Conservation (phyloP, 2,888 invertebrate species). For the Parochlus steinenii region DNA sequence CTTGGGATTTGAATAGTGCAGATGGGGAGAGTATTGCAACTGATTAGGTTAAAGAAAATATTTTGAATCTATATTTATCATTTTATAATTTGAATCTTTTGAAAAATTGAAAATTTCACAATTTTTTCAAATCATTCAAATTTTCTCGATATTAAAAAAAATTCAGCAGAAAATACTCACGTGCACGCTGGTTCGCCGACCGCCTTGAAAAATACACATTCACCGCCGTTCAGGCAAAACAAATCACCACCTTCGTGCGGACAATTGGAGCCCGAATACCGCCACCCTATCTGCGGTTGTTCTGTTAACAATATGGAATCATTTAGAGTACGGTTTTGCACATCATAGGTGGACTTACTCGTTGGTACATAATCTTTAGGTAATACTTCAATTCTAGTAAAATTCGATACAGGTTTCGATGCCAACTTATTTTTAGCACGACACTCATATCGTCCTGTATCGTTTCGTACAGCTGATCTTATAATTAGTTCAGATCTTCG, state of each 20-base stretch:
- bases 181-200: constrained; percentile 71
- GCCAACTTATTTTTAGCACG: constrained; percentile 42
- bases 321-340: constrained; percentile 13
- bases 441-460: constrained; percentile 69
- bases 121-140: too few relatives aligned
- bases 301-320: constrained; percentile 16
- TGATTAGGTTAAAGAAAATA: too few relatives aligned
- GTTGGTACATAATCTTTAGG: constrained; percentile 19
- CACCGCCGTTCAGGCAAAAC: constrained; percentile 78
- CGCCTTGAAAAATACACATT: constrained; percentile 63
- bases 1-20: too few relatives aligned
- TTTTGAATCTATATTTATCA: too few relatives aligned
- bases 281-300: constrained; percentile 15
- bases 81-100: too few relatives aligned
- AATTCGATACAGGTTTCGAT: constrained; percentile 24
- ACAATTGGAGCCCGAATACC: too few relatives aligned
- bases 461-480: constrained; percentile 52
- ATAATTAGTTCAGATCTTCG: constrained; percentile 72
- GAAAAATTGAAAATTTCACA: too few relatives aligned
- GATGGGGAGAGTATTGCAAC: too few relatives aligned
- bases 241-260: constrained; percentile 41
- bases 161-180: constrained; percentile 39
- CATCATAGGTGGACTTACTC: constrained; percentile 18
- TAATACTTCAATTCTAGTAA: constrained; percentile 27
- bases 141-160: too few relatives aligned